Base-by-base conservation (phyloP, 2,888 invertebrate genomes). In the Plagiodera versicolora region DNA sequence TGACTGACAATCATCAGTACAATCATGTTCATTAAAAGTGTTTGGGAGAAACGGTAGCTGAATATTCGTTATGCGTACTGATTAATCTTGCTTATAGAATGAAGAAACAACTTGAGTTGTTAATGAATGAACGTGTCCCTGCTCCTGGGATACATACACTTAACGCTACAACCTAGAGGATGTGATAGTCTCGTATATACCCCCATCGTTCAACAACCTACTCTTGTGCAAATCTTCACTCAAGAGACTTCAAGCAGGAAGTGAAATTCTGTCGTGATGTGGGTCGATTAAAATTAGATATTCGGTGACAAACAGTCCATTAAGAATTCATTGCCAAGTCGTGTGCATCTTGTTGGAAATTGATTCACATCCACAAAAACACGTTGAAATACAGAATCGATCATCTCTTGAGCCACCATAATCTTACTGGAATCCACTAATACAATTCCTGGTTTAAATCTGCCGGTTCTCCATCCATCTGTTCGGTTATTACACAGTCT, bases 201-300 rank as follows among this genome's bases (percentile, higher is more conserved):
- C 24, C 24, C 4, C 6, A 24, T 24, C 6, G 24, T 24, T 24
- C 24, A 24, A 24, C 24, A 24, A 24, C 24, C 4, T 46, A 35
- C 53, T 53, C 53, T 44, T 48, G 58, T 58, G 58, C 58, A 54
- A 58, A 58, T 58, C 53, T 53, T 47, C 53, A 50, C 58, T 53
- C 53, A 53, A 58, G 58, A 53, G 58, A 39, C 53, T 58, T 24
- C 24, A 24, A 24, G 24, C 24, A 24, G 24, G 24, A 24, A 24
- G 24, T 48, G 53, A 49, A 28, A 58, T 58, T 30, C 53, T 24
- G 46, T 20, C 35, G 47, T 47, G 58, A 58, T 53, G 54, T 47
- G 48, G 53, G 54, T 58, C 19, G 53, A 53, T 53, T 44, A 20
- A 53, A 24, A 44, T 53, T 53, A 53, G 44, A 24, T 28, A 53